Base-by-base conservation (phyloP, 2,888 invertebrate species). In the Nomada ferruginata region DNA sequence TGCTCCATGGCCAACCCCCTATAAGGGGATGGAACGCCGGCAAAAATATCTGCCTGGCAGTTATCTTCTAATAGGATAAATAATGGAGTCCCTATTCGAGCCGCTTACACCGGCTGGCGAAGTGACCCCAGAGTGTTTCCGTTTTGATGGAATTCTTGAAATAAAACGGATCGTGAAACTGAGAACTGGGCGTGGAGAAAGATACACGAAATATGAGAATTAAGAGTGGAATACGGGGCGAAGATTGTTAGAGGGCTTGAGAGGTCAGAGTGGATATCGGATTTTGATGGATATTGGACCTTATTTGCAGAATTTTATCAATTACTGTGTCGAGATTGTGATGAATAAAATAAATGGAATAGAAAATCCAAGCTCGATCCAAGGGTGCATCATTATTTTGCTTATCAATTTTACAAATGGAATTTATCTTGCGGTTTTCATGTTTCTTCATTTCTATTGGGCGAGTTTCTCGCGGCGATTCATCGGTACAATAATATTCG, bases 41-140 rank as follows among this genome's bases (percentile, higher is more conserved):
- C 52, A 69, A 77, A 84, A 83, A 74, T 83, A 84, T 82, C 84
- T 77, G 60, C 44, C 71, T 61, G 76, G 64, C 76, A 83, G 76
- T 83, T 83, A 83, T 83, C 84, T 76, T 74, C 57, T 84, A 84
- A 83, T 83, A 84, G 79, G 84, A 83, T 83, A 84, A 84, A 77
- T 83, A 79, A 84, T 75, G 83, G 83, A 64, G 47, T 47, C 52
- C 44, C 71, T 71, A 82, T 82, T 73, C 78, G 78, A 52, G 55
- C 76, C 65, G 64, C 76, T 76, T 72, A 60, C 64, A 65, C 61
- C 52, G 57, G 61, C 57, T 47, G 64, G 23, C 18, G 57, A 60
- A 65, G 53, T 47, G 20, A 50, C 75, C 50, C 29, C 13, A 44
- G 29, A 55, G 44, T 65, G 44, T 61, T 73, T 69, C 60, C 52